Evolutionary conservation across 2,113 vertebrate species (phyloP), one percentile per base, ranked within the genome.

Genomic region (Cavia porcellus): DNA sequence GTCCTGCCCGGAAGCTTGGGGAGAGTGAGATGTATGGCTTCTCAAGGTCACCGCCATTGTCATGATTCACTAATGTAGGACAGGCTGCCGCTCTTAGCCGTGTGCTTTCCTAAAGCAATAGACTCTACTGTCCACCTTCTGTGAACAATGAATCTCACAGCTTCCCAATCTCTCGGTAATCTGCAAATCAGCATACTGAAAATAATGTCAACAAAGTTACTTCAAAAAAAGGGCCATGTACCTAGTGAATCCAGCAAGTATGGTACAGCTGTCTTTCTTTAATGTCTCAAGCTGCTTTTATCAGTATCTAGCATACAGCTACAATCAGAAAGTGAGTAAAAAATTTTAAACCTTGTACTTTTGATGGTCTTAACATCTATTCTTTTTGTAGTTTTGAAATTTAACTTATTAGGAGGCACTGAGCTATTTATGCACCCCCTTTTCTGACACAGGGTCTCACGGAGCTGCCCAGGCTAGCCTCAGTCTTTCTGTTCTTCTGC

Each of bases 131-230:
- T 97, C 91, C 83, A 95, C 96, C 86, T 97, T 96, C 96, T 96
- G 86, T 94, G 95, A 97, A 97, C 93, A 96, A 97, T 97, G 96
- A 97, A 97, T 97, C 90, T 97, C 79, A 92, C 83, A 85, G 96
- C 86, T 97, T 95, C 80, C 93, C 81, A 93, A 94, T 95, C 86
- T 96, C 96, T 90, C 86, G 96, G 82, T 90, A 97, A 97, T 96
- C 93, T 95, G 72, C 30, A 97, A 72, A 59, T 35, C 7, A 89
- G 92, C 72, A 91, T 35, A 91, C 0, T 96, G 86, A 97, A 96
- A 97, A 94, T 94, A 96, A 92, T 68, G 80, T 90, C 90, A 96
- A 94, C 79, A 94, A 90, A 45, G 89, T 82, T 90, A 83, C 90
- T 75, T 96, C 83, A 96, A 77, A 92, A 55, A 92, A 97, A 90